Evolutionary conservation across 2,888 invertebrate genomes (phyloP), one percentile per base, ranked within the genome.

Genomic region (Platypus cylindrus): DNA sequence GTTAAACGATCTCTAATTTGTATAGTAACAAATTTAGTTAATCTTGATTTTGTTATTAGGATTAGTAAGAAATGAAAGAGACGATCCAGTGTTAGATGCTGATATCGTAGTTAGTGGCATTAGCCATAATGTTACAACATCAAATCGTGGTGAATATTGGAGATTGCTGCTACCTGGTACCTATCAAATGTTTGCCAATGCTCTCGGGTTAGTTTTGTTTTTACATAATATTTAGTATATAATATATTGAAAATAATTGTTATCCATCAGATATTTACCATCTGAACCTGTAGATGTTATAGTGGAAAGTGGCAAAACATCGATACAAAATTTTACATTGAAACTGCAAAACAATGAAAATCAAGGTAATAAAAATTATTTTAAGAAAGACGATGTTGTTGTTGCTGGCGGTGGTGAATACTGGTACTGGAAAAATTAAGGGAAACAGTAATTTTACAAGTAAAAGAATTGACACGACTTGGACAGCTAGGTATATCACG

Each of bases 81-180:
- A 74, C 0, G 59, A 66, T 16, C 75, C 80, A 1, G 64, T 91
- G 8, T 64, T 73, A 55, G 75, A 76, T 52, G 95, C 89, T 0
- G 69, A 71, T 43, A 71, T 98, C 28, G 61, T 68, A 16, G 78
- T 97, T 2, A 67, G 71, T 25, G 83, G 83, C 1, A 77, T 91
- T 37, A 65, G 76, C 30, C 91, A 95, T 57, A 73, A 78, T 34
- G 70, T 97, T 8, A 72, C 72, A 2, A 80, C 86, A 0, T 83
- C 86, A 0, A 66, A 68, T 25, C 66, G 73, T 13, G 98, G 98
- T 3, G 90, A 94, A 59, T 98, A 79, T 63, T 98, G 97, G 95
- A 70, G 98, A 39, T 65, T 98, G 30, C 66, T 98, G 17, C 63
- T 86, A 12, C 94, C 95, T 0, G 95, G 94, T 40, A 67, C 67